These are phyloP conservation scores for Asobara japonica DNA, from an alignment of 1,140 invertebrate species.

Conservation along the genomic window DNA sequence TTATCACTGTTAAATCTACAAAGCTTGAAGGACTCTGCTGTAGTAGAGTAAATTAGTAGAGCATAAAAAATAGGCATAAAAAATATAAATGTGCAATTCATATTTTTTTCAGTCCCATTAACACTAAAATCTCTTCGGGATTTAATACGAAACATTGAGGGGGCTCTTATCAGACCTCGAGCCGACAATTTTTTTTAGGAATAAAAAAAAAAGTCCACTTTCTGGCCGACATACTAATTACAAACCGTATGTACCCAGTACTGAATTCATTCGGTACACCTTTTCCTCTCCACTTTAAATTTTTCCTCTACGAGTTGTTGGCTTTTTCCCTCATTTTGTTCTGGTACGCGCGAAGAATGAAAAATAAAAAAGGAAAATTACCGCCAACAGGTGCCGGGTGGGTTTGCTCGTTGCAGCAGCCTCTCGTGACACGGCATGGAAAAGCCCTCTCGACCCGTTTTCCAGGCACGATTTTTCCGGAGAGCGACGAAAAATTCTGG, in stretches of 20 bases:
- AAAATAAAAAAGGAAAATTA: constrained; percentile 29
- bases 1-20: too few species aligned
- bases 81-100: too few species aligned
- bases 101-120: background rate
- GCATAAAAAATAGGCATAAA: too few species aligned
- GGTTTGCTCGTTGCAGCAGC: background rate
- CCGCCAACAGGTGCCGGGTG: constrained; percentile 21
- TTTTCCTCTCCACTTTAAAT: background rate
- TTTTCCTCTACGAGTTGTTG: background rate
- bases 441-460: constrained; percentile 19
- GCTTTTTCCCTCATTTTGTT: background rate
- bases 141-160: background rate
- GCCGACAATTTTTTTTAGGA: background rate
- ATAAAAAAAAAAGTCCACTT: background rate
- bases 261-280: background rate
- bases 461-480: background rate
- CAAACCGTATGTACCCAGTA: background rate
- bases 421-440: background rate
- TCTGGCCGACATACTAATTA: background rate
- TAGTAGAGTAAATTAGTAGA: too few species aligned
- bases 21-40: too few species aligned
- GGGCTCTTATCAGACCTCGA: background rate
- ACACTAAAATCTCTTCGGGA: background rate
- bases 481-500: too few species aligned
- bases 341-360: constrained; percentile 10